Conservation (phyloP, 2,888 invertebrate genomes). For the Monochamus alternatus region DNA sequence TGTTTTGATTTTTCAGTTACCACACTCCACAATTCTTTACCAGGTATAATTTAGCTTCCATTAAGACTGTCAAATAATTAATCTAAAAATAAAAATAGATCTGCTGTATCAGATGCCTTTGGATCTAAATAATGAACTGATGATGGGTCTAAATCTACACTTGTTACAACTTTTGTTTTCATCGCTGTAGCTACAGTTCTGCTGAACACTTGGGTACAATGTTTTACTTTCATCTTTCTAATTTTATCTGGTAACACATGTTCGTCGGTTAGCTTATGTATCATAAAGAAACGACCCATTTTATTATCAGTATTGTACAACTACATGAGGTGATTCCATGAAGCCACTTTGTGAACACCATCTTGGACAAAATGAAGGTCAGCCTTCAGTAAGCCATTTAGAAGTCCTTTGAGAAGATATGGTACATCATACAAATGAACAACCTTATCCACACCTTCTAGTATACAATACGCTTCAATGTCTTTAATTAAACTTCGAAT, state of each 20-base stretch:
- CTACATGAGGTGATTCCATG: constrained; percentile 43
- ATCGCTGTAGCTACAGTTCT: constrained; percentile 43
- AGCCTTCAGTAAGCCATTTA: constrained; percentile 47
- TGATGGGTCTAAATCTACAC: constrained; percentile 27
- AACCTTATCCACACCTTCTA: constrained; percentile 42
- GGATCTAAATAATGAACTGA: constrained; percentile 30
- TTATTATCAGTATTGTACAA: constrained; percentile 39
- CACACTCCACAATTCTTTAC: constrained; percentile 14
- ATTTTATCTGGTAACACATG: constrained; percentile 46
- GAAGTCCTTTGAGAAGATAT: constrained; percentile 49
- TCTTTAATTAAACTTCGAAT: constrained; percentile 49
- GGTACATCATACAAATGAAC: constrained; percentile 52
- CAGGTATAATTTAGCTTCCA: constrained; percentile 9
- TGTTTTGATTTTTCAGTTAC: constrained; percentile 12
- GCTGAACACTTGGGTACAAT: constrained; percentile 50
- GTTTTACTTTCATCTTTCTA: constrained; percentile 46
- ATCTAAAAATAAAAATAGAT: constrained; percentile 38
- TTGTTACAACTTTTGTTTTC: constrained; percentile 26
- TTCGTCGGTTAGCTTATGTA: constrained; percentile 45
- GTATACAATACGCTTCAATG: constrained; percentile 38
- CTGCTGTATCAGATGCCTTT: constrained; percentile 36
- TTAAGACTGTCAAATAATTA: constrained; percentile 7
- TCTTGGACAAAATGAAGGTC: constrained; percentile 42
- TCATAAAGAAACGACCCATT: constrained; percentile 35
- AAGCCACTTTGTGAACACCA: constrained; percentile 40